Evolutionary conservation across 1,140 invertebrate genomes (phyloP).

Genomic region (Lordiphosa clarofinis): DNA sequence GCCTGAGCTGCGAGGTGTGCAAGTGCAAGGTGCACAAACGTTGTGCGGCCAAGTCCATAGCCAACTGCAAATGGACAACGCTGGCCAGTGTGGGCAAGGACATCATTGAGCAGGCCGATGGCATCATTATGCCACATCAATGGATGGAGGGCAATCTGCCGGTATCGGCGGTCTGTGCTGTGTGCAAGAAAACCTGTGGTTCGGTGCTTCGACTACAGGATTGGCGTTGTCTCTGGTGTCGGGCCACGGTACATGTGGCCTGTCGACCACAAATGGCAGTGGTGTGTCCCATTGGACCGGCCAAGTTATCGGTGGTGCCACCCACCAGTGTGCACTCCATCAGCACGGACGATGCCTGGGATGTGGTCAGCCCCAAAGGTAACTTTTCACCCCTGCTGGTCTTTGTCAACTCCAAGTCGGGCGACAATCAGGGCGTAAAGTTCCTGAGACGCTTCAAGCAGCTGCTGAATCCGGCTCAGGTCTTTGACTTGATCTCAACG

Average conservation of each 20-base stretch:
- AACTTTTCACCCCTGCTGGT: slow-evolving; percentile 90
- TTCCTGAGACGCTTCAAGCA: slow-evolving; percentile 97
- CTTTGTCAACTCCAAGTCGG: slow-evolving; percentile 98
- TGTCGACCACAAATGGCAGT: slow-evolving; percentile 88
- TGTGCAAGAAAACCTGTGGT: slow-evolving; percentile 98
- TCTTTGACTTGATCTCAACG: slow-evolving; percentile 95
- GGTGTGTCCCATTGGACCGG: slow-evolving; percentile 91
- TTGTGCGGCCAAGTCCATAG: slow-evolving; percentile 93
- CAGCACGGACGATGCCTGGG: slow-evolving; percentile 94
- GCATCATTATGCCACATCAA: slow-evolving; percentile 97
- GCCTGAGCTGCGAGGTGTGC: slow-evolving; percentile 97
- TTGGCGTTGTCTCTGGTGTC: slow-evolving; percentile 97
- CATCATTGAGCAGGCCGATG: slow-evolving; percentile 95
- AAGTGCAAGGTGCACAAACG: slow-evolving; percentile 98
- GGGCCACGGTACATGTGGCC: slow-evolving; percentile 92
- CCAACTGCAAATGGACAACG: slow-evolving; percentile 98
- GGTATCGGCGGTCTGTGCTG: slow-evolving; percentile 93
- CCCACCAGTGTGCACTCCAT: slow-evolving; percentile 95
- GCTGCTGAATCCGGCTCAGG: slow-evolving; percentile 97
- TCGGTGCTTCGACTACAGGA: slow-evolving; percentile 96
- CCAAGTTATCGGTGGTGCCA: slow-evolving; percentile 94
- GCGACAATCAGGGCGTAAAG: slow-evolving; percentile 98
- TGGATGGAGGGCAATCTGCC: slow-evolving; percentile 99
- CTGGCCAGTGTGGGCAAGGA: slow-evolving; percentile 94
- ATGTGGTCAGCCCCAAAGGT: slow-evolving; percentile 88